Evolutionary conservation across 2,797 vertebrate genomes (phyloP).

Genomic region (Periparus ater): DNA sequence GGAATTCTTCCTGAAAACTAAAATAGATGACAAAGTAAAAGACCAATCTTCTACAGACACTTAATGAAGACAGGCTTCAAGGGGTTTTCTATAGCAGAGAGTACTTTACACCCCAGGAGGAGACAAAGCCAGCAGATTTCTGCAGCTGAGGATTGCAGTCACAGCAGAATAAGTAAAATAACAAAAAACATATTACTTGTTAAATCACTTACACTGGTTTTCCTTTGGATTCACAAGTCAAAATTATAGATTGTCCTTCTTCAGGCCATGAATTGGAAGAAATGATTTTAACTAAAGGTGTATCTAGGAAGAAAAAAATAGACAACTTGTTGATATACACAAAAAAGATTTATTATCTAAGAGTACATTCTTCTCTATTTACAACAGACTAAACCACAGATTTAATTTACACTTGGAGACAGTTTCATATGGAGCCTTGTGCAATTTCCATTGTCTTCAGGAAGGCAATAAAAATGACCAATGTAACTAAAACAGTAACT

Average conservation of each 20-base stretch:
- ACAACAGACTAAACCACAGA: neutral
- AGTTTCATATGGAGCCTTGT: neutral
- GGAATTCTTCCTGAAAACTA: constrained; percentile 62
- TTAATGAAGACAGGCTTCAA: constrained; percentile 71
- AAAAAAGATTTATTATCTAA: constrained; percentile 28
- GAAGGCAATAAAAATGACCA: constrained; percentile 32
- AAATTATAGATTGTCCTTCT: constrained; percentile 95
- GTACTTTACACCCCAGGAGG: constrained; percentile 51
- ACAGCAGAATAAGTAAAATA: constrained; percentile 60
- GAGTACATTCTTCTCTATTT: neutral
- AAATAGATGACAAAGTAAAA: constrained; percentile 66
- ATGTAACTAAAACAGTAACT: constrained; percentile 4
- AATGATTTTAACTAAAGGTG: constrained; percentile 92
- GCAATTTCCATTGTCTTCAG: constrained; percentile 9
- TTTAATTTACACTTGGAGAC: constrained; percentile 18
- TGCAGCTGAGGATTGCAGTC: constrained; percentile 48
- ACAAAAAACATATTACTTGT: constrained; percentile 60
- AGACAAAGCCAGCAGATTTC: constrained; percentile 56
- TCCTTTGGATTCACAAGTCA: constrained; percentile 97
- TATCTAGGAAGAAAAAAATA: constrained; percentile 82
- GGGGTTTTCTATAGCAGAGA: constrained; percentile 50
- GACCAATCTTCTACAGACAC: constrained; percentile 35
- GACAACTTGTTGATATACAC: constrained; percentile 62
- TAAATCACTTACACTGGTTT: constrained; percentile 94
- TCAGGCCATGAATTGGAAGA: constrained; percentile 91